Conservation (phyloP, 2,888 invertebrate genomes). For the Exephanes ischioxanthus region DNA sequence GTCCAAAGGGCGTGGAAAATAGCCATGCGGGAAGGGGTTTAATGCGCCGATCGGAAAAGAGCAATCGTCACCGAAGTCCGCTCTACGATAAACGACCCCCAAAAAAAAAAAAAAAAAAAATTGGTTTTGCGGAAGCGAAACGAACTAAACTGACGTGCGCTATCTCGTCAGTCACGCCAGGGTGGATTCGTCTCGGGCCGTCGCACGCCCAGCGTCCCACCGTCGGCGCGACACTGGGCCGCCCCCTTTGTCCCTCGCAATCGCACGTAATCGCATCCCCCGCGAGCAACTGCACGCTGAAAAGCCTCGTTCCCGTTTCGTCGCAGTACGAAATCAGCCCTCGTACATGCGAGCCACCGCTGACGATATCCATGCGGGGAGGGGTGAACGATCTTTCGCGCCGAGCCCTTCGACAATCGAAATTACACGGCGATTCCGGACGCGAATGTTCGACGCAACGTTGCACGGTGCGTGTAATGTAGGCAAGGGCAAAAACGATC, state of each 20-base stretch:
- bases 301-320: slow-evolving; percentile 30
- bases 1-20: background rate
- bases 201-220: slow-evolving; percentile 60
- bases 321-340: slow-evolving; percentile 21
- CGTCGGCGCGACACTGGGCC: slow-evolving; percentile 42
- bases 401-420: slow-evolving; percentile 66
- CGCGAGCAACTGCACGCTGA: slow-evolving; percentile 3
- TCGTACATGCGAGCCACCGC: background rate
- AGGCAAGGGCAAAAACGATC: slow-evolving; percentile 51
- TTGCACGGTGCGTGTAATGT: background rate
- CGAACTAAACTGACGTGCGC: slow-evolving; percentile 19
- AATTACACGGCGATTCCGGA: slow-evolving; percentile 77
- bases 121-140: slow-evolving; percentile 11
- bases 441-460: slow-evolving; percentile 56
- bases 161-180: slow-evolving; percentile 66
- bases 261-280: slow-evolving; percentile 58
- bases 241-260: slow-evolving; percentile 60
- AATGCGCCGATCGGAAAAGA: slow-evolving; percentile 14
- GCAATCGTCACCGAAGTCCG: background rate
- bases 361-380: slow-evolving; percentile 34
- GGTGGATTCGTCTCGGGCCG: slow-evolving; percentile 70
- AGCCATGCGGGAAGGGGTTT: background rate
- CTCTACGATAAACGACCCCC: background rate
- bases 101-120: slow-evolving; percentile 30
- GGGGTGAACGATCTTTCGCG: slow-evolving; percentile 60